Conservation (phyloP, 1,140 invertebrate species). For the Eueides isabella region DNA sequence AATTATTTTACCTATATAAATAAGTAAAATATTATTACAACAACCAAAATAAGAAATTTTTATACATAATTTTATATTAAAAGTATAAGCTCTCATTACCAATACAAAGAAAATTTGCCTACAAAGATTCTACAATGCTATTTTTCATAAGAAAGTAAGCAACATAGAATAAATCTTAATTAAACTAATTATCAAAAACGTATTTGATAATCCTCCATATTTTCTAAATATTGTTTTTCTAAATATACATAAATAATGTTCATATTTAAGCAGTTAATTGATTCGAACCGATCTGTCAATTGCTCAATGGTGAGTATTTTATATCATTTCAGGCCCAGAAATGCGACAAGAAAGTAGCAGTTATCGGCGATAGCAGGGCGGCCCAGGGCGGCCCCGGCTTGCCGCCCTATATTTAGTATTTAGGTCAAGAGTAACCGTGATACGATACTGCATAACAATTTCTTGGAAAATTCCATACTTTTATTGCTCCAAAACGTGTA, state of each 20-base stretch:
- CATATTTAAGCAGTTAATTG: background rate
- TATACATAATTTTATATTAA: background rate
- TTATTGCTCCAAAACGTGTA: background rate
- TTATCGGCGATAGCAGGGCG: slow-evolving; percentile 39
- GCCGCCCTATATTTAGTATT: slow-evolving; percentile 57
- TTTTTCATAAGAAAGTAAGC: background rate
- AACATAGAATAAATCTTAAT: background rate
- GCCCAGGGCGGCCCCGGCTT: slow-evolving; percentile 35
- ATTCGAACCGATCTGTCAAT: background rate
- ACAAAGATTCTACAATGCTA: background rate
- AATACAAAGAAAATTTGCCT: background rate
- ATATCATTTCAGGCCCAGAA: background rate
- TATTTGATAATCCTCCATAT: too few relatives aligned
- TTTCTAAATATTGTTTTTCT: too few relatives aligned
- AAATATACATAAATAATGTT: background rate
- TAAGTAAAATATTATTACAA: background rate
- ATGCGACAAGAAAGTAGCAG: slow-evolving; percentile 21
- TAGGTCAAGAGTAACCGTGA: slow-evolving; percentile 61
- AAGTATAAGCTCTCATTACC: background rate
- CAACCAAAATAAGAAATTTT: background rate
- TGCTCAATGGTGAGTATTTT: background rate
- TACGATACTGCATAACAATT: slow-evolving; percentile 21
- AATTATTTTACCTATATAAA: too few relatives aligned
- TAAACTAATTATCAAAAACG: background rate
- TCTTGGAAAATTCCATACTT: slow-evolving; percentile 12